These are phyloP conservation scores for Dendropsophus ebraccatus DNA, from an alignment of 2,113 vertebrate genomes.

Conservation along the genomic window DNA sequence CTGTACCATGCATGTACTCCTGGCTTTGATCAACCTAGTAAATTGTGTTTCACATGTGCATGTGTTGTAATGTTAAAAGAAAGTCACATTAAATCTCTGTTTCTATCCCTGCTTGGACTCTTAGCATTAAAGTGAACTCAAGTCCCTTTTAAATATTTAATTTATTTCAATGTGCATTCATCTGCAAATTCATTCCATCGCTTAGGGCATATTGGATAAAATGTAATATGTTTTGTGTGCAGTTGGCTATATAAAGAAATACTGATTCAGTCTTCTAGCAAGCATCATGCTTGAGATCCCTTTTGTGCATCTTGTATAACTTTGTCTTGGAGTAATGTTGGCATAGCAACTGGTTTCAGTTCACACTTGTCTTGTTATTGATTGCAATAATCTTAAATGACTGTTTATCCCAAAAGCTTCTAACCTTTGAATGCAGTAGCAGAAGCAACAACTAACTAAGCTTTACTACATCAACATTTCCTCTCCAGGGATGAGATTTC, in stretches of 20 bases:
- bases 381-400: constrained; percentile 49
- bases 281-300: constrained; percentile 45
- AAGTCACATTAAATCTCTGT: neutral
- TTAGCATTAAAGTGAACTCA: neutral
- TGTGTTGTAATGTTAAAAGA: neutral
- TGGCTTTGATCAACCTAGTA: neutral
- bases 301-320: constrained; percentile 48
- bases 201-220: constrained; percentile 23
- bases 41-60: neutral
- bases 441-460: constrained; percentile 7
- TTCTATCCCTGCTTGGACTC: neutral
- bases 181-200: constrained; percentile 21
- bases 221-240: constrained; percentile 20
- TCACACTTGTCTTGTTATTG: constrained; percentile 52
- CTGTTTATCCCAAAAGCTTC: constrained; percentile 44
- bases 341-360: constrained; percentile 53
- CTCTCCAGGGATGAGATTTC: neutral
- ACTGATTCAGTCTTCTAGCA: constrained; percentile 34
- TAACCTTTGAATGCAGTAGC: constrained; percentile 26
- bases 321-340: constrained; percentile 57
- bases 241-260: constrained; percentile 50
- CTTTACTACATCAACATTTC: constrained; percentile 8
- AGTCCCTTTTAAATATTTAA: constrained; percentile 14
- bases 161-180: constrained; percentile 16
- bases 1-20: too few relatives aligned